A percentile compares a stretch with the other conserved stretches of the same genome.
Conservation (phyloP, 1,140 invertebrate genomes). For the Neomicropteryx cornuta region DNA sequence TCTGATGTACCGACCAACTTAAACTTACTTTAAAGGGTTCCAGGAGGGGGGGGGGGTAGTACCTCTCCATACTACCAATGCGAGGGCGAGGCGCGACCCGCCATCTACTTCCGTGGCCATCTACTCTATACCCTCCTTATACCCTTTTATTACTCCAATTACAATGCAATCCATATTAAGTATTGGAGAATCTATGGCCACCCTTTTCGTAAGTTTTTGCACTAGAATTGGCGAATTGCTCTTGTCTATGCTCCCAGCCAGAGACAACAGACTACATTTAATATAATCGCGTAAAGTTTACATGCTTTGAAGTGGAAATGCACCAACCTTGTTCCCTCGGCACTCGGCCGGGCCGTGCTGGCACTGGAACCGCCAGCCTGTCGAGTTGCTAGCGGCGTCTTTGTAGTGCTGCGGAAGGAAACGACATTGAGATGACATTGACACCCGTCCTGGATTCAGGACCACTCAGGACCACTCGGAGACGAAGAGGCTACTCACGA, state of each 20-base stretch:
- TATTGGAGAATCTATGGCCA: no score
- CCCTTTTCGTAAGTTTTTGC: no score
- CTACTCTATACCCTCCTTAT: no score
- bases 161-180: background rate
- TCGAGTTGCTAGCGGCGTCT: background rate
- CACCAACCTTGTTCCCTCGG: conserved; percentile 43
- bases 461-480: background rate
- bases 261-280: conserved; percentile 1
- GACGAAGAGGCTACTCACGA: conserved; percentile 40
- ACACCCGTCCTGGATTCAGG: background rate
- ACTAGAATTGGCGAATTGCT: background rate
- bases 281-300: background rate
- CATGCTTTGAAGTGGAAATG: background rate
- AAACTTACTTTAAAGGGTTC: no score
- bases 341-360: conserved; percentile 60
- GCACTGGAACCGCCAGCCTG: conserved; percentile 39
- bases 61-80: no score
- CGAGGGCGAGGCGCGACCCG: no score
- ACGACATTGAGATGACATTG: background rate
- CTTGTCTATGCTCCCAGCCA: background rate
- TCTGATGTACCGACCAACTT: no score
- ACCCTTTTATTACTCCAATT: background rate
- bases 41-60: no score
- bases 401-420: no score
- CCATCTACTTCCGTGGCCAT: no score